Evolutionary conservation across 23 tunicate species (phyloP), one percentile per base, ranked within the genome.

Genomic region (Ascidia mentula): DNA sequence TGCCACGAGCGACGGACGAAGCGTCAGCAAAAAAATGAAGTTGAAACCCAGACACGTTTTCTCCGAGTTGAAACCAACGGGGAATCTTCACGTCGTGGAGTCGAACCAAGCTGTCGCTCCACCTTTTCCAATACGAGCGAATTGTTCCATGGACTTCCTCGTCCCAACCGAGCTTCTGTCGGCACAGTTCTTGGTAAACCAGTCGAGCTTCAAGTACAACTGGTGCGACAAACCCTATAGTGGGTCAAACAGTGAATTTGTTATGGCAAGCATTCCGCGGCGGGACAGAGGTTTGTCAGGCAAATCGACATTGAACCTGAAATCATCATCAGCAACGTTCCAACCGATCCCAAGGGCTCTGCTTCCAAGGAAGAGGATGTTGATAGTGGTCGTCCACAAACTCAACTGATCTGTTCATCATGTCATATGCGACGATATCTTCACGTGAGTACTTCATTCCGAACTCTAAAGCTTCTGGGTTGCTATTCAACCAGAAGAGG

Each of bases 331-430:
- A 2, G 36, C 28, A 30, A 38, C 46, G 18, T 39, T 75, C 79
- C 79, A 75, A 22, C 37, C 46, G 6, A 75, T 46, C n/a, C 79
- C 79, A 12, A 75, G 53, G 18, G 37, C 79, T 39, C 79, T 75
- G n/a, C n/a, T n/a, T n/a, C n/a, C n/a, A n/a, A n/a, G n/a, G n/a
- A n/a, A n/a, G n/a, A n/a, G n/a, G n/a, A n/a, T n/a, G n/a, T n/a
- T n/a, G n/a, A n/a, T n/a, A n/a, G n/a, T n/a, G n/a, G n/a, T n/a
- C n/a, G n/a, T n/a, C n/a, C n/a, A n/a, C n/a, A n/a, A n/a, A n/a
- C n/a, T n/a, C n/a, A n/a, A n/a, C n/a, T n/a, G n/a, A n/a, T n/a
- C n/a, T n/a, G n/a, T n/a, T n/a, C n/a, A n/a, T n/a, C n/a, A n/a
- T n/a, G n/a, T n/a, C n/a, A n/a, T n/a, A n/a, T n/a, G n/a, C n/a